Percentiles rank a stretch among this genome's conserved stretches.
Evolutionary conservation across 2,113 vertebrate genomes (phyloP).

Genomic region (Amblyornis subalaris): DNA sequence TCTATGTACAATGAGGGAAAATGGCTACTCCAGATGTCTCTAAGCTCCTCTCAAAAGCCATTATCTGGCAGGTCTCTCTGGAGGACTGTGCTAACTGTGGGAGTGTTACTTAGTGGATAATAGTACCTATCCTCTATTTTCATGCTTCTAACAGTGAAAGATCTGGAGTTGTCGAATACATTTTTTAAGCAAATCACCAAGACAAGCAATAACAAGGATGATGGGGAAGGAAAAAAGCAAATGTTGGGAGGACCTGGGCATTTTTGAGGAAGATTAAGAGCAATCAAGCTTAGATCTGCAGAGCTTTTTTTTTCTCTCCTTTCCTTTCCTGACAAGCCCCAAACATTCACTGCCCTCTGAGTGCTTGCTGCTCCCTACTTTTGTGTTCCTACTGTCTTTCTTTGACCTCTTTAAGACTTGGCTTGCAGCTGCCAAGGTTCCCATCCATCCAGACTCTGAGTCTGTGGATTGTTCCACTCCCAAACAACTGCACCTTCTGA

Average conservation of each 20-base stretch:
- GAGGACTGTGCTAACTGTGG: not conserved
- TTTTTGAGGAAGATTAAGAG: conserved; percentile 4
- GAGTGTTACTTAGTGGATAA: not conserved
- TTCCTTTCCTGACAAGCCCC: not conserved
- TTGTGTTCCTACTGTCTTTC: not conserved
- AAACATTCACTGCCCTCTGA: not conserved
- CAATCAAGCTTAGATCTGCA: conserved; percentile 7
- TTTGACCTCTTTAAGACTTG: not conserved
- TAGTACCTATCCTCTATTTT: not conserved
- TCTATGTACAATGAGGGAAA: not conserved
- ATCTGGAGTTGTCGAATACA: not conserved
- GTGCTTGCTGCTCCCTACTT: not conserved
- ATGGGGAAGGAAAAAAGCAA: not conserved
- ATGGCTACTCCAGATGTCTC: not conserved
- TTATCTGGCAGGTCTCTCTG: not conserved
- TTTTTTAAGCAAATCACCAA: not conserved
- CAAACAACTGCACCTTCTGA: not conserved
- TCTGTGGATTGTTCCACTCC: not conserved
- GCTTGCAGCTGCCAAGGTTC: not conserved
- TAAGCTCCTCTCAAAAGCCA: not conserved
- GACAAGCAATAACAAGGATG: not conserved
- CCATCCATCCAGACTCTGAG: not conserved
- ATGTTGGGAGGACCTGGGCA: not conserved
- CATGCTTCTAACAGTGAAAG: not conserved
- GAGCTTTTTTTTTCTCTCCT: not conserved